Conservation (phyloP, 1,140 invertebrate species). For the Bactericera cockerelli region DNA sequence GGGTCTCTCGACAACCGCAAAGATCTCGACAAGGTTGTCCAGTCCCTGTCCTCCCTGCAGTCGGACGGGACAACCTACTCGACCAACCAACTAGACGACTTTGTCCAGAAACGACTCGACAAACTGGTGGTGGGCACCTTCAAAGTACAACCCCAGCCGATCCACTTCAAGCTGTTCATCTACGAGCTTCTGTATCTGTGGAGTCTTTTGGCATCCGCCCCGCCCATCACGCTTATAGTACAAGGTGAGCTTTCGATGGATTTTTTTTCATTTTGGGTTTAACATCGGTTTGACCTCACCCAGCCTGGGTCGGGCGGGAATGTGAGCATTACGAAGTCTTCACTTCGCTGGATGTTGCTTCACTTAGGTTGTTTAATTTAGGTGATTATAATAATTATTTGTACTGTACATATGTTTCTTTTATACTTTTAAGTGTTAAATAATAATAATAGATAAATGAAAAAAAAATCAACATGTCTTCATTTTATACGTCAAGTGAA, state of each 20-base stretch:
- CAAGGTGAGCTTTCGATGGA: conserved; percentile 13
- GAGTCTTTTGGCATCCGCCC: conserved; percentile 47
- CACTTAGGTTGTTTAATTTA: no score
- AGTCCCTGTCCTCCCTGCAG: background rate
- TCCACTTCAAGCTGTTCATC: conserved; percentile 34
- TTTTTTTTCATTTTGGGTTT: background rate
- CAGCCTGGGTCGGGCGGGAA: no score
- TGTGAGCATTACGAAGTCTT: no score
- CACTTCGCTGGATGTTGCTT: no score
- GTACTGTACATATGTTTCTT: no score
- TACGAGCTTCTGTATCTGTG: conserved; percentile 55
- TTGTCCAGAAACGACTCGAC: conserved; percentile 4
- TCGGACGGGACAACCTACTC: background rate
- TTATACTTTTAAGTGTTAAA: no score
- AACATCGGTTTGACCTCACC: no score
- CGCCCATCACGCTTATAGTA: conserved; percentile 12
- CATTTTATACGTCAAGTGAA: no score
- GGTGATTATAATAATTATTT: no score
- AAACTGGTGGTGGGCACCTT: background rate
- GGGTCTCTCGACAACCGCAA: background rate
- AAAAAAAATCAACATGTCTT: no score
- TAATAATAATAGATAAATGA: no score
- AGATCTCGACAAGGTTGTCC: background rate
- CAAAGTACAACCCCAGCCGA: conserved; percentile 1
- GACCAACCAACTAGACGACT: conserved; percentile 8